Conservation (phyloP, 1,140 invertebrate species). For the Mylabris phalerata region DNA sequence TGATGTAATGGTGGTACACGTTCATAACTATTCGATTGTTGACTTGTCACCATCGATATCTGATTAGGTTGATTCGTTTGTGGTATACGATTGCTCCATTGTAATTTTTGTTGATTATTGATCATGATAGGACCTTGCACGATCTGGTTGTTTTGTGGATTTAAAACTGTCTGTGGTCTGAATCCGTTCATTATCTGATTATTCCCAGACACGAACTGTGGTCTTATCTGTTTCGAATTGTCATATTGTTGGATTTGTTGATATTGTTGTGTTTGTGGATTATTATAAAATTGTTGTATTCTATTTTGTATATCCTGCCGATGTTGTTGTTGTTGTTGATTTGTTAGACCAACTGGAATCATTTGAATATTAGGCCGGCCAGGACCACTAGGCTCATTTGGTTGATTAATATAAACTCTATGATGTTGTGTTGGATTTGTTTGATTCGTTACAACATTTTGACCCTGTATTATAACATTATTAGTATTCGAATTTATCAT, state of each 20-base stretch:
- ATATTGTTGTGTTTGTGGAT: conserved; percentile 18
- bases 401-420: conserved; percentile 36
- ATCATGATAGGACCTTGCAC: conserved; percentile 15
- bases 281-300: conserved; percentile 37
- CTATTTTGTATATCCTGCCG: conserved; percentile 38
- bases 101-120: conserved; percentile 20
- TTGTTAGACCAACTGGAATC: conserved; percentile 29
- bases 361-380: conserved; percentile 37
- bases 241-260: conserved; percentile 34
- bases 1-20: conserved; percentile 63
- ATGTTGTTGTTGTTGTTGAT: conserved; percentile 26
- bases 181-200: conserved; percentile 28
- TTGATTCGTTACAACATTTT: conserved; percentile 23
- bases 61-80: conserved; percentile 15
- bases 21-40: conserved; percentile 46
- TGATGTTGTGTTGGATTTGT: conserved; percentile 22
- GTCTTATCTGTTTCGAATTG: conserved; percentile 47
- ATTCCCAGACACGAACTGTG: conserved; percentile 40
- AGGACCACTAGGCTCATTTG: conserved; percentile 37
- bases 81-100: conserved; percentile 21
- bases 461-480: conserved; percentile 25
- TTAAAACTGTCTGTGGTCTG: conserved; percentile 17
- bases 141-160: conserved; percentile 28
- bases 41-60: conserved; percentile 14
- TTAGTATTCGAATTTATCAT: conserved; percentile 11